Conservation (phyloP, 2,113 vertebrate genomes). For the Symphodus melops region DNA sequence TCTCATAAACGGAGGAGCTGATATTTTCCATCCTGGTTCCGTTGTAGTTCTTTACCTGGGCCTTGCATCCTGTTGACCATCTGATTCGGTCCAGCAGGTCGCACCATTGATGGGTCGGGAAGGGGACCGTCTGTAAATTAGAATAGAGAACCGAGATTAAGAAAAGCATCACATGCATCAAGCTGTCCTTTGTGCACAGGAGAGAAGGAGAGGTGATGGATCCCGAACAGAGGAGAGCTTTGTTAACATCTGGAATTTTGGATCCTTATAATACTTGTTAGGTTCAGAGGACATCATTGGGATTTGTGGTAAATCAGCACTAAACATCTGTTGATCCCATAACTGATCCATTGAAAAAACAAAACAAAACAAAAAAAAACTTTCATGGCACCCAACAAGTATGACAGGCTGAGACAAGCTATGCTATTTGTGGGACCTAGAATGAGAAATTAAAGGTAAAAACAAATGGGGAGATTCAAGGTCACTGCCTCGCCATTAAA, state of each 20-base stretch:
- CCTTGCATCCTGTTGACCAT: slow-evolving; percentile 93
- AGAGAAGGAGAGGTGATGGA: background rate
- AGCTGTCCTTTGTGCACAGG: background rate
- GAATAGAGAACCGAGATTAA: background rate
- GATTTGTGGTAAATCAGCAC: no score
- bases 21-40: background rate
- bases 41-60: slow-evolving; percentile 82
- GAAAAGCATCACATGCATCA: background rate
- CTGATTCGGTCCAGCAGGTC: slow-evolving; percentile 90
- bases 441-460: background rate
- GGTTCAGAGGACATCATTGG: no score
- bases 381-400: no score
- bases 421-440: no score
- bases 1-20: background rate
- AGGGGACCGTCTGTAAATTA: slow-evolving; percentile 89
- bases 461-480: background rate
- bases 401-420: no score
- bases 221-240: background rate
- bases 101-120: slow-evolving; percentile 89
- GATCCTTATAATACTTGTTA: no score
- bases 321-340: no score
- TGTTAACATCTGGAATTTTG: no score
- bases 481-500: background rate
- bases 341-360: no score
- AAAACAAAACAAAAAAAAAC: no score